Conservation (phyloP, 1,140 invertebrate species). For the Temnothorax nylanderi region DNA sequence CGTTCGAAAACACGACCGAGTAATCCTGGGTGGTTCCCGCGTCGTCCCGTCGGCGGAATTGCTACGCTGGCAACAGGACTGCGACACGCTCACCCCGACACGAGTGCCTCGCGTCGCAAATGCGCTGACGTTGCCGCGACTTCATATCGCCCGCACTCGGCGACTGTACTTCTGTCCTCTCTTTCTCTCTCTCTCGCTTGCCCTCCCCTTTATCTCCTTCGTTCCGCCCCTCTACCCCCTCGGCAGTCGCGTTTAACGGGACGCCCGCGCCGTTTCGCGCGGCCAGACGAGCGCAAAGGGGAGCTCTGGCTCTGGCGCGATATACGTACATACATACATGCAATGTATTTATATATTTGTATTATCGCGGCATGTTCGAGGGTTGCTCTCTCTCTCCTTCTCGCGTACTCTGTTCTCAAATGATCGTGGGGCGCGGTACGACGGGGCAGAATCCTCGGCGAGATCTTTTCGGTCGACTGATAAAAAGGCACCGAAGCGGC, state of each 20-base stretch:
- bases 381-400: conserved; percentile 38
- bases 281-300: background rate
- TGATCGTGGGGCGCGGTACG: conserved; percentile 14
- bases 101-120: conserved; percentile 36
- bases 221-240: background rate
- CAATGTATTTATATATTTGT: conserved; percentile 4
- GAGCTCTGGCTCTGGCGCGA: background rate
- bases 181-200: background rate
- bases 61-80: conserved; percentile 70
- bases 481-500: conserved; percentile 79
- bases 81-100: conserved; percentile 81
- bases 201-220: background rate
- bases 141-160: background rate
- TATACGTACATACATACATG: too few species aligned
- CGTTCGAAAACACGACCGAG: background rate
- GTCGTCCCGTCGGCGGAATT: conserved; percentile 46
- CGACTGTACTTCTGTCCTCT: background rate
- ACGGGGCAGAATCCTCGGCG: conserved; percentile 71
- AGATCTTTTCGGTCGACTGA: conserved; percentile 79
- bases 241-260: conserved; percentile 26
- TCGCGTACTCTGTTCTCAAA: background rate
- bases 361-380: conserved; percentile 48
- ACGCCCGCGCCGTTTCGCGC: conserved; percentile 4
- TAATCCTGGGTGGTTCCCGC: background rate
- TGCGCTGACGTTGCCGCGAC: background rate